Evolutionary conservation across 2,113 vertebrate species (phyloP).

Genomic region (Lynx canadensis): DNA sequence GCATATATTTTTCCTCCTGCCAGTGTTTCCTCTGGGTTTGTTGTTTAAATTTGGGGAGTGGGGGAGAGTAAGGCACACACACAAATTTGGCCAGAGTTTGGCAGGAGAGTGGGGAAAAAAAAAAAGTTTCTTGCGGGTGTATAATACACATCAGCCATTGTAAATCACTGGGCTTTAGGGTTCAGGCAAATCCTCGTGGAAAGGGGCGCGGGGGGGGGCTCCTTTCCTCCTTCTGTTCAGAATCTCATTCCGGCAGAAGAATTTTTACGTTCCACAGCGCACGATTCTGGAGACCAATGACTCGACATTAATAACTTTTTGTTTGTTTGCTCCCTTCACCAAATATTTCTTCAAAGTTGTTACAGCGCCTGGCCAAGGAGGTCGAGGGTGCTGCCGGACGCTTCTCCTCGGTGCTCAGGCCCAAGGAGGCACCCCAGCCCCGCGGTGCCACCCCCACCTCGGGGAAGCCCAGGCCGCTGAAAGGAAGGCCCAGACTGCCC

Average conservation of each 20-base stretch:
- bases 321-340: slow-evolving; percentile 58
- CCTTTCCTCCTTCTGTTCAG: background rate
- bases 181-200: background rate
- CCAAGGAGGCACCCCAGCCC: background rate
- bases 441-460: background rate
- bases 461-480: background rate
- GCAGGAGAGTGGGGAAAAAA: background rate
- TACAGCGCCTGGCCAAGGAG: background rate
- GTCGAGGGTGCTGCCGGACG: background rate
- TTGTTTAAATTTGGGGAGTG: background rate
- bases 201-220: background rate
- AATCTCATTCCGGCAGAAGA: slow-evolving; percentile 39
- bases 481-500: background rate
- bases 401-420: background rate
- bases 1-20: slow-evolving; percentile 32
- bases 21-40: slow-evolving; percentile 30
- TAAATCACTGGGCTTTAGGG: slow-evolving; percentile 38
- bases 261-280: slow-evolving; percentile 53
- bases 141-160: slow-evolving; percentile 56
- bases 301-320: slow-evolving; percentile 65
- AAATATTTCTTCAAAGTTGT: slow-evolving; percentile 52
- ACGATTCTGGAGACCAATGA: slow-evolving; percentile 46
- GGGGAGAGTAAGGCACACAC: background rate
- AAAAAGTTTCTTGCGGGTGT: slow-evolving; percentile 62
- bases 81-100: slow-evolving; percentile 29